Base-by-base conservation (phyloP, 2,888 invertebrate species). In the Drosophila crucigera region DNA sequence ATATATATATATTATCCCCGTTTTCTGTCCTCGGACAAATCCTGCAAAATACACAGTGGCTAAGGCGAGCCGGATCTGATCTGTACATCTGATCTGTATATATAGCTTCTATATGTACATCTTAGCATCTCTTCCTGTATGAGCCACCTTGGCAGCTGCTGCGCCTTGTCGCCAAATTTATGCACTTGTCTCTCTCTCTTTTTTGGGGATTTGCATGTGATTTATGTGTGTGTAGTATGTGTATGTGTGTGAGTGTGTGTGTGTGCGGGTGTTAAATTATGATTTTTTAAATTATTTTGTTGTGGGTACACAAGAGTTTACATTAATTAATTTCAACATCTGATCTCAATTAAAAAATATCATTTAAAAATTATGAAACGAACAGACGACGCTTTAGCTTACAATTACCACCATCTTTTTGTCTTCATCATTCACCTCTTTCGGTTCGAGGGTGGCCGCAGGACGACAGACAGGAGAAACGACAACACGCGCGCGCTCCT, bases 331-430 rank as follows among this genome's bases (percentile, higher is more conserved):
- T 91, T 92, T 91, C 87, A 92, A 92, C 92, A 92, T 91, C 90
- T 87, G 89, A 91, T 91, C 91, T 91, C 67, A 79, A 84, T 81
- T 83, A 68, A 76, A 68, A 79, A 75, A 64, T 78, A 72, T 76
- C 35, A 53, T 73, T 79, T 69, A 65, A 81, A 76, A 77, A 83
- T 77, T 70, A 73, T 83, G 73, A 83, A 90, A 92, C 91, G 90
- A 91, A 91, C 91, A 91, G 92, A 92, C 92, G 92, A 92, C 92
- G 92, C 92, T 91, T 91, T 91, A 92, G 91, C 92, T 92, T 92
- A 91, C 86, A 89, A 91, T 90, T 84, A 86, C 85, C 80, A 86
- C 80, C 89, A 89, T 86, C 82, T 87, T 84, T 86, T 77, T 82
- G 78, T 68, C 72, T 77, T 83, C 90, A 88, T 89, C 87, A 90